Evolutionary conservation across 1,140 invertebrate genomes (phyloP).

Genomic region (Diabrotica virgifera): DNA sequence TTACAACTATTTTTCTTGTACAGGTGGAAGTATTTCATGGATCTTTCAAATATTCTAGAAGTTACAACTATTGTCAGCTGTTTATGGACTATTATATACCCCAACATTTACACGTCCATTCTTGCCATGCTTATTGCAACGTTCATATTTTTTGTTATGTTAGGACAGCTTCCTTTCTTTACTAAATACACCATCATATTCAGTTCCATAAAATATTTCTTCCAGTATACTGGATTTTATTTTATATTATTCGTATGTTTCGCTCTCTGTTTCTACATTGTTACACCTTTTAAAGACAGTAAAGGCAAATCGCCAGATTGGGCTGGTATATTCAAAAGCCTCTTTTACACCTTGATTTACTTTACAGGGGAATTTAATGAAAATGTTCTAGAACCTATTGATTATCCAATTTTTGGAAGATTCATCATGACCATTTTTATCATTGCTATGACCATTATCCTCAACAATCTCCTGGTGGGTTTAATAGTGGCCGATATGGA

Average conservation of each 20-base stretch:
- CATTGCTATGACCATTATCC: conserved; percentile 34
- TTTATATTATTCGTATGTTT: conserved; percentile 35
- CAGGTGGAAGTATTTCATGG: conserved; percentile 19
- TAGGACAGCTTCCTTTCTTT: conserved; percentile 30
- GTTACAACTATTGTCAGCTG: conserved; percentile 18
- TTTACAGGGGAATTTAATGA: conserved; percentile 33
- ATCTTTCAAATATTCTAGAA: conserved; percentile 27
- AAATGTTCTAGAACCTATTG: conserved; percentile 13
- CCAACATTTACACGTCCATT: conserved; percentile 19
- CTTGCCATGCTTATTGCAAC: conserved; percentile 26
- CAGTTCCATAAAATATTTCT: conserved; percentile 30
- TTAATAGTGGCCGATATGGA: conserved; percentile 35
- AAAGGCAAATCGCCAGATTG: background rate
- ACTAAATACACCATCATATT: conserved; percentile 36
- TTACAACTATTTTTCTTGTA: conserved; percentile 27
- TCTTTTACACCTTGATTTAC: conserved; percentile 30
- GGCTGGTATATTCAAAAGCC: conserved; percentile 19
- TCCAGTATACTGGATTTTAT: conserved; percentile 32
- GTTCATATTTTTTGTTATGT: conserved; percentile 23
- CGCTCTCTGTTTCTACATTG: conserved; percentile 34
- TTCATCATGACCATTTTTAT: conserved; percentile 30
- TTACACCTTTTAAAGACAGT: conserved; percentile 19
- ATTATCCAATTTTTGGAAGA: conserved; percentile 29
- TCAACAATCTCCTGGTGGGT: conserved; percentile 32
- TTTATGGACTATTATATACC: conserved; percentile 14